Evolutionary conservation across 2,113 vertebrate genomes (phyloP).

Genomic region (Maccullochella peelii): DNA sequence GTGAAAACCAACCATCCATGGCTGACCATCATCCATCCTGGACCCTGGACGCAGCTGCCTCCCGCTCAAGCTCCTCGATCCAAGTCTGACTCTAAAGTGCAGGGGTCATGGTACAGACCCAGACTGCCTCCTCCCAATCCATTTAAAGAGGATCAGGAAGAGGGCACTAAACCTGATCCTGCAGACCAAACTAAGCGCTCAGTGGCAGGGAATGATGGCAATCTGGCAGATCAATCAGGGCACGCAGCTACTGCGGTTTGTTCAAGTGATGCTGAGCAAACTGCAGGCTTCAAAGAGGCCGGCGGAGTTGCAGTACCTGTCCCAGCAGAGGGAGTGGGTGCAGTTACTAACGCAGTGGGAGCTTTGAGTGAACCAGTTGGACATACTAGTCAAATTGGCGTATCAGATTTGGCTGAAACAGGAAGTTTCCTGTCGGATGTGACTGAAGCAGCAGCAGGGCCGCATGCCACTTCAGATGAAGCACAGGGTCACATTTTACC

Average conservation of each 20-base stretch:
- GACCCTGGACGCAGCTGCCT: conserved; percentile 90
- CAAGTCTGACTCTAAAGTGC: conserved; percentile 35
- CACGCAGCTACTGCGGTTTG: conserved; percentile 56
- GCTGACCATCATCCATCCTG: conserved; percentile 89
- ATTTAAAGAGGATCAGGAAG: conserved; percentile 83
- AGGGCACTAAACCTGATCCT: neutral
- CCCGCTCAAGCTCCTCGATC: conserved; percentile 75
- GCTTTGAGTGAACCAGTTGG: neutral
- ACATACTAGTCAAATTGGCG: neutral
- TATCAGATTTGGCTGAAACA: conserved; percentile 15
- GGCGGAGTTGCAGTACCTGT: neutral
- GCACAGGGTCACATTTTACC: conserved; percentile 34
- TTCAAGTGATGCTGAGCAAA: conserved; percentile 78
- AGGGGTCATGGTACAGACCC: conserved; percentile 27
- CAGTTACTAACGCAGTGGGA: neutral
- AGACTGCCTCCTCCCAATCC: conserved; percentile 84
- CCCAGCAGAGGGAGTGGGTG: neutral
- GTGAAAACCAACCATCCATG: conserved; percentile 89
- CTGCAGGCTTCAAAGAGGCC: neutral
- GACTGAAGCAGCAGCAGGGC: conserved; percentile 4
- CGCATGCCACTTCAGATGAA: neutral
- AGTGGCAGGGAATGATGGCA: neutral
- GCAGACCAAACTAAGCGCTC: neutral
- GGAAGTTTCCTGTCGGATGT: neutral
- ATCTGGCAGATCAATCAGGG: neutral